Evolutionary conservation across 2,113 vertebrate species (phyloP).

Genomic region (Oenanthe melanoleuca): DNA sequence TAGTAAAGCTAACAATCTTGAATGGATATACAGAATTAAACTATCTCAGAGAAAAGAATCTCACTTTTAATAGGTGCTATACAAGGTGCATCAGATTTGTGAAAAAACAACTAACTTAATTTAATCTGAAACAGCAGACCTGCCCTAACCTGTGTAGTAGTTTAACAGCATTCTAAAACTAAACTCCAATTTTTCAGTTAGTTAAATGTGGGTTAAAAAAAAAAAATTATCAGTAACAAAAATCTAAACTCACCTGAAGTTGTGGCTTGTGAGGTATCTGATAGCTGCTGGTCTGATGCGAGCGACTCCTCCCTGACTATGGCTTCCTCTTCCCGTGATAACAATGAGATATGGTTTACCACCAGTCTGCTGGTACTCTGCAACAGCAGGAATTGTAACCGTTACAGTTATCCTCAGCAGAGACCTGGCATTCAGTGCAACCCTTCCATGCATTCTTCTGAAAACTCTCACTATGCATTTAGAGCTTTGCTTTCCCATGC

Average conservation of each 20-base stretch:
- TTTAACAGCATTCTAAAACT: neutral
- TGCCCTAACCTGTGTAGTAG: neutral
- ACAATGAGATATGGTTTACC: conserved; percentile 89
- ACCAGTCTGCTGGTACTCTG: conserved; percentile 85
- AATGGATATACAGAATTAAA: neutral
- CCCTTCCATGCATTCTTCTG: neutral
- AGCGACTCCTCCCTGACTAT: conserved; percentile 94
- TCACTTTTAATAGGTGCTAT: neutral
- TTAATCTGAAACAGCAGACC: neutral
- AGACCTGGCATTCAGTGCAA: neutral
- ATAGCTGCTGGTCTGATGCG: conserved; percentile 94
- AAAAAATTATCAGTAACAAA: conserved; percentile 1
- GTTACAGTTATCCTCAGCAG: neutral
- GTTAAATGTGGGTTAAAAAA: neutral
- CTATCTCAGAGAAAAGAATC: neutral
- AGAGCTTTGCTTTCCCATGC: neutral
- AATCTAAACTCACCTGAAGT: conserved; percentile 84
- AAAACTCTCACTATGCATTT: neutral
- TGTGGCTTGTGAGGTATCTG: conserved; percentile 92
- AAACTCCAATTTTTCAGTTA: conserved; percentile 26
- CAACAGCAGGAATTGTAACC: conserved; percentile 63
- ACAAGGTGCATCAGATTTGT: neutral
- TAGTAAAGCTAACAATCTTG: neutral
- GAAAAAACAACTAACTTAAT: neutral
- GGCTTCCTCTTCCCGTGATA: conserved; percentile 98